Percentiles rank a stretch among this genome's conserved stretches.
Conservation (phyloP, 2,113 vertebrate species). For the Gymnobelideus leadbeateri region DNA sequence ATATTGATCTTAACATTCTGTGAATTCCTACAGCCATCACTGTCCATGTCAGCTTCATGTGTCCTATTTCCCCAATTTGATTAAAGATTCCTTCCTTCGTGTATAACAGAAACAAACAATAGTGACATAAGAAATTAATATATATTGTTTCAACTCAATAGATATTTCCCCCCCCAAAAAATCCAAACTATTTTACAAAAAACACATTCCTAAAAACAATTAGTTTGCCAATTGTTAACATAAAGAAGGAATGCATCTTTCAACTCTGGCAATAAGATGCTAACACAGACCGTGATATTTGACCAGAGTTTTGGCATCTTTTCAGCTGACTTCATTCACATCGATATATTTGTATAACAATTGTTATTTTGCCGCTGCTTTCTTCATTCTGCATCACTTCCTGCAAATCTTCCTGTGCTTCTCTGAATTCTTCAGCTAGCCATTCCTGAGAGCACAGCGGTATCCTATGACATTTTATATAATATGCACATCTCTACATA, state of each 20-base stretch:
- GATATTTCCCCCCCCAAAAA: not conserved
- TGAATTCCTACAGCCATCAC: slow-evolving; percentile 19
- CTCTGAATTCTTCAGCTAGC: not conserved
- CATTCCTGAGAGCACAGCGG: not conserved
- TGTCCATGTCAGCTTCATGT: not conserved
- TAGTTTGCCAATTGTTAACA: not conserved
- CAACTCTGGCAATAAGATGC: not conserved
- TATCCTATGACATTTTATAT: not conserved
- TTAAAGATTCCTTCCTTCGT: slow-evolving; percentile 22
- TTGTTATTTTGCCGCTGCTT: not conserved
- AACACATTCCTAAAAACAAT: not conserved
- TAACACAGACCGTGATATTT: not conserved
- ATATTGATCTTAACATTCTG: not conserved
- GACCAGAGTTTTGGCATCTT: not conserved
- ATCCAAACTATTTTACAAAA: not conserved
- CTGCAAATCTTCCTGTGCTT: not conserved
- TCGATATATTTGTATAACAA: not conserved
- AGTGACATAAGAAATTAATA: not conserved
- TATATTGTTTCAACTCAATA: not conserved
- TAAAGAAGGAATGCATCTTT: not conserved
- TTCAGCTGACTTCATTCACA: not conserved
- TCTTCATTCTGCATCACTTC: not conserved
- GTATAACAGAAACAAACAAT: not conserved
- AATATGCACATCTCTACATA: too few species aligned
- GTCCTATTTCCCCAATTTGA: slow-evolving; percentile 37